Evolutionary conservation across 2,797 vertebrate genomes (phyloP), one percentile per base, ranked within the genome.

Genomic region (Chrosomus eos): DNA sequence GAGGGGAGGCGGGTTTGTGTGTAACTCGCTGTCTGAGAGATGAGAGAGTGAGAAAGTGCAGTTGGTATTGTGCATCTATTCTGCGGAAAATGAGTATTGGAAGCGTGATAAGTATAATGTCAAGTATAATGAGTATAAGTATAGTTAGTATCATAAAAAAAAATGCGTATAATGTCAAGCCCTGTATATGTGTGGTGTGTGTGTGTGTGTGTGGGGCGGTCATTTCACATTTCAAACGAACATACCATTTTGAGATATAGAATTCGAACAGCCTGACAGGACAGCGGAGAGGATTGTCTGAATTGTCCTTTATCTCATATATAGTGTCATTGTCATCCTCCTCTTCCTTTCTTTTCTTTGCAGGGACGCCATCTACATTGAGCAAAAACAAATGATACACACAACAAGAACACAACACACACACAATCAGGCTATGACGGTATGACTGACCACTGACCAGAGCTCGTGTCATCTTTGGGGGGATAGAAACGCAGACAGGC

Each of bases 201-300:
- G 10, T 43, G 10, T 43, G 1, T 43, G 0, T 40, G 1, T 40
- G 8, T 40, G 13, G 14, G 10, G 13, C 43, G 4, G 11, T 45
- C 13, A 45, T 45, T 51, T 51, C 48, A 51, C 3, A 64, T 64
- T 64, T 31, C 10, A 16, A 96, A 92, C 48, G 1, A 75, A 76
- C 73, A 9, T 88, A 99, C 98, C 98, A 99, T 91, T 99, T 99
- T 28, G 98, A 99, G 85, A 99, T 94, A 92, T 99, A 99, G 90
- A 99, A 99, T 89, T 99, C 98, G 36, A 98, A 99, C 11, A 99
- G 97, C 81, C 97, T 94, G 70, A 99, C 97, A 0, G 98, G 98
- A 89, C 98, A 99, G 51, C 97, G 95, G 33, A 99, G 95, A 19
- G 97, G 98, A 90, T 99, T 99, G 40, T 98, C 96, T 0, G 94